phyloP scores from a whole-genome alignment of 2,113 vertebrate species.

The Cariama cristata region DNA sequence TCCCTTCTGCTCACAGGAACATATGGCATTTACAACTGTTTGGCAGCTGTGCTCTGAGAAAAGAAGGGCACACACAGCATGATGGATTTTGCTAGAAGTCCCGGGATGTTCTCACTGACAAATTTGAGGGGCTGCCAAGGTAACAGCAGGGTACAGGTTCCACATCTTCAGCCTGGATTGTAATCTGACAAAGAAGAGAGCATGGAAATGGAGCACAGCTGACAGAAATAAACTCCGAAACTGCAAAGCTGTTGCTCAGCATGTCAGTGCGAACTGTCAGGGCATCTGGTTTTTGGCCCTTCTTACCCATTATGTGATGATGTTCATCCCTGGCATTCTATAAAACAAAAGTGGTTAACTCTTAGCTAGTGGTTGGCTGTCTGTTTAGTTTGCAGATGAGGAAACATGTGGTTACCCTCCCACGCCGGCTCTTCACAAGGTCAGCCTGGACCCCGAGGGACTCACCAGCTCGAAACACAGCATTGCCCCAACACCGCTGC shows the following conservation, averaged over 20 bases:
- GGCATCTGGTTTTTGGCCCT: neutral
- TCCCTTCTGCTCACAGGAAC: neutral
- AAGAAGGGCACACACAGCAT: neutral
- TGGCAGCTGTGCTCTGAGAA: constrained; percentile 40
- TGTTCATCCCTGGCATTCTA: neutral
- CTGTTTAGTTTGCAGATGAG: neutral
- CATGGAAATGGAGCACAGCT: neutral
- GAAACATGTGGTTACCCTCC: neutral
- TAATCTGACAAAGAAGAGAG: neutral
- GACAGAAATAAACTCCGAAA: constrained; percentile 9
- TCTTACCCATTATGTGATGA: neutral
- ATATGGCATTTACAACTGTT: constrained; percentile 33
- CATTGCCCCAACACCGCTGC: accelerated
- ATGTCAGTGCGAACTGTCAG: neutral
- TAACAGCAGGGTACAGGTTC: constrained; percentile 36
- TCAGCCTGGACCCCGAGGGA: neutral
- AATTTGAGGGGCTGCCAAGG: constrained; percentile 44
- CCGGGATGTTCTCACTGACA: neutral
- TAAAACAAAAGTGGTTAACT: neutral
- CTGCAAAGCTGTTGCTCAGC: neutral
- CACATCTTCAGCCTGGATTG: neutral
- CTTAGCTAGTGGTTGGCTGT: neutral
- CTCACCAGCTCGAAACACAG: neutral
- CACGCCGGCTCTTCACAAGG: neutral
- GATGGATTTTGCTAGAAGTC: constrained; percentile 35